phyloP scores from a whole-genome alignment of 2,888 invertebrate genomes.

The Volucella inanis region DNA sequence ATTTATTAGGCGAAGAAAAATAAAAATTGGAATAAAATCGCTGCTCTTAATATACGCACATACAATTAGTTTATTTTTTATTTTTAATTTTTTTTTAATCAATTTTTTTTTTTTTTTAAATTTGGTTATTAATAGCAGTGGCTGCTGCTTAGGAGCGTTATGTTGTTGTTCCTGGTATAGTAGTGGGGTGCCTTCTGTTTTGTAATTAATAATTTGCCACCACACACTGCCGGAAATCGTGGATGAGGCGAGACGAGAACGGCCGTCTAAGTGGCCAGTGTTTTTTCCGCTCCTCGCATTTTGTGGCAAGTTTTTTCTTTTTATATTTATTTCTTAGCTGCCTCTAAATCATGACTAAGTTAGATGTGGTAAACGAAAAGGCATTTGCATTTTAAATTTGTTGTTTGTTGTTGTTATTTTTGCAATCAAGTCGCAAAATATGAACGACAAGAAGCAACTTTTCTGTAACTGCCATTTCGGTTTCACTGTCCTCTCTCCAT shows the following conservation, averaged over 20 bases:
- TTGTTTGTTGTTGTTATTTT: too few species aligned
- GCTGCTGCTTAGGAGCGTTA: too few species aligned
- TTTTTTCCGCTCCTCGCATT: too few species aligned
- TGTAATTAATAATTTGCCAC: conserved; percentile 59
- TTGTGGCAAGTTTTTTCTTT: conserved; percentile 11
- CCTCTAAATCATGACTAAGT: not conserved
- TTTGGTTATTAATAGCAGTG: conserved; percentile 50
- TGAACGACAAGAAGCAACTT: conserved; percentile 9
- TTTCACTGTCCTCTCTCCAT: too few species aligned
- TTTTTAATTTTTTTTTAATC: not conserved
- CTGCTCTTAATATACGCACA: conserved; percentile 16
- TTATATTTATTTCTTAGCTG: not conserved
- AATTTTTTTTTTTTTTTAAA: not conserved
- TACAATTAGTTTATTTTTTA: not conserved
- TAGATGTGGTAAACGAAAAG: not conserved
- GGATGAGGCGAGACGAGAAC: conserved; percentile 27
- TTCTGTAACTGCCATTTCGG: not conserved
- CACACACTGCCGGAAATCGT: conserved; percentile 51
- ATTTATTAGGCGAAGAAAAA: not conserved
- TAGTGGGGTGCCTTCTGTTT: conserved; percentile 24
- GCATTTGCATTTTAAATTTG: conserved; percentile 55
- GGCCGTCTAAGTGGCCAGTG: conserved; percentile 33
- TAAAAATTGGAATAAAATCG: too few species aligned
- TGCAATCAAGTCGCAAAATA: not conserved
- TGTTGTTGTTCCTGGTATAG: too few species aligned